Base-by-base conservation (phyloP, 2,797 vertebrate genomes). In the Bovichtus variegatus region DNA sequence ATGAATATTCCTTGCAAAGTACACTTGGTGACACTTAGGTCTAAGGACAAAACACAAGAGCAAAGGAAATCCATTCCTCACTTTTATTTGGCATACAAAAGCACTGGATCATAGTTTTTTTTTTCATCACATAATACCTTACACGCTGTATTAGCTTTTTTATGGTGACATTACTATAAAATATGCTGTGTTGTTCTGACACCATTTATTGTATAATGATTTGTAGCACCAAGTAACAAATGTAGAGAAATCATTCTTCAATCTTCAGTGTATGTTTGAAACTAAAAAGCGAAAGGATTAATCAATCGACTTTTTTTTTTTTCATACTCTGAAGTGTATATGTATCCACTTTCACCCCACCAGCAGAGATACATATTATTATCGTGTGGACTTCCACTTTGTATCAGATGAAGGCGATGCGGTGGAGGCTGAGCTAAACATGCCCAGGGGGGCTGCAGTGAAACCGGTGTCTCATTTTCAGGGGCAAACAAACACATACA, bases 1-100 rank as follows among this genome's bases (percentile, higher is more conserved):
- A 95, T 94, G 93, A 94, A 95, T 95, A 94, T 93, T 94, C 93
- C 92, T 94, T 93, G 87, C 81, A 93, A 93, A 94, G 91, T 93
- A 90, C 91, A 92, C 92, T 92, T 92, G 89, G 87, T 89, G 91
- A 92, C 93, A 93, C 93, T 90, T 87, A 63, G 89, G 92, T 90
- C 84, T 93, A 91, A 92, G 89, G 88, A 92, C 92, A 93, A 83
- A 89, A 87, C 79, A 85, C 84, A 85, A 84, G 82, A 89, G 88
- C 87, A 92, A 87, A 84, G 76, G 65, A 87, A 88, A 91, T 88
- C 85, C 78, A 87, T 90, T 88, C 74, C 72, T 89, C 72, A 82
- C 84, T 84, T 93, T 85, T 78, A 83, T 91, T 90, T 87, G 83
- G 67, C 79, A 71, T 19, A 59, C 70, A 78, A 76, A 81, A 78